phyloP scores from a whole-genome alignment of 2,888 invertebrate species.

The Mythimna vitellina region DNA sequence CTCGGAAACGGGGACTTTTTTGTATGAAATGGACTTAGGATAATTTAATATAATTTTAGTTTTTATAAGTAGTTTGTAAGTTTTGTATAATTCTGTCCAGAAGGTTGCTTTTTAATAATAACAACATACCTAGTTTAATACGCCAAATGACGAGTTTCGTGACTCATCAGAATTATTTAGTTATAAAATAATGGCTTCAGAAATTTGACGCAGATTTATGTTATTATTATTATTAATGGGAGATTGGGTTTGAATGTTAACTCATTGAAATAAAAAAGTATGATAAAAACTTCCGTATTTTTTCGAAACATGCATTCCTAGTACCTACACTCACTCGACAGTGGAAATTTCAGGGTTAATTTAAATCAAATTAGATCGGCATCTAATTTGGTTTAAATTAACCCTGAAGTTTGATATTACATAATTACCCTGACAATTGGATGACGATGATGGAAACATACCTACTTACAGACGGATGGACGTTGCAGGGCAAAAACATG shows the following conservation, averaged over 20 bases:
- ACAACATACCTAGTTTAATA: slow-evolving; percentile 56
- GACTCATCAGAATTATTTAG: slow-evolving; percentile 43
- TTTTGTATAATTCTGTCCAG: slow-evolving; percentile 48
- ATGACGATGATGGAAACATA: neutral
- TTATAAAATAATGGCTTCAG: slow-evolving; percentile 44
- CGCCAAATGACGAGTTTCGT: slow-evolving; percentile 23
- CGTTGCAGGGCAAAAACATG: neutral
- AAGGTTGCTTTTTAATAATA: slow-evolving; percentile 52
- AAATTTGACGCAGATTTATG: slow-evolving; percentile 58
- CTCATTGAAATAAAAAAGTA: slow-evolving; percentile 57
- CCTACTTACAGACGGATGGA: neutral
- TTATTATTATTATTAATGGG: slow-evolving; percentile 59
- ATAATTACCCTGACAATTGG: neutral
- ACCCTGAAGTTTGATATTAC: neutral
- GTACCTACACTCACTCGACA: neutral
- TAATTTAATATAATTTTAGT: slow-evolving; percentile 63
- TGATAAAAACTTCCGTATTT: slow-evolving; percentile 21
- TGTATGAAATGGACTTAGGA: slow-evolving; percentile 85
- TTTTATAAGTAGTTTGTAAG: slow-evolving; percentile 49
- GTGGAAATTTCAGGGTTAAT: too few relatives aligned
- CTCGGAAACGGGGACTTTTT: slow-evolving; percentile 86
- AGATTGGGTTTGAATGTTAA: slow-evolving; percentile 55
- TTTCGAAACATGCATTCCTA: neutral
- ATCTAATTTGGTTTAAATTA: neutral
- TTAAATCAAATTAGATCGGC: neutral